phyloP scores from a whole-genome alignment of 2,113 vertebrate species.

The Bubo scandiacus region DNA sequence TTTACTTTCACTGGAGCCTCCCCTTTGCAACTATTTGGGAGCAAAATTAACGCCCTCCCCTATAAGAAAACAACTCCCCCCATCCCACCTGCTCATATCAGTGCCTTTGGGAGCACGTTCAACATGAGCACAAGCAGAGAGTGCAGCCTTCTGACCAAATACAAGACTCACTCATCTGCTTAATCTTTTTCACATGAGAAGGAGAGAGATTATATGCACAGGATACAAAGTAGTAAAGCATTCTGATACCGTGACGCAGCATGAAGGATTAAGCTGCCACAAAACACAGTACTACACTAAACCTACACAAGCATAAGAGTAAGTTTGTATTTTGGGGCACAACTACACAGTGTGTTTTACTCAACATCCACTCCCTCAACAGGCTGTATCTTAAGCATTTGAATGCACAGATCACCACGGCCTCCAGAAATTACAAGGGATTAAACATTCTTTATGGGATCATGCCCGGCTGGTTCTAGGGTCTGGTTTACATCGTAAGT shows the following conservation, averaged over 20 bases:
- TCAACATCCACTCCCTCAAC: not conserved
- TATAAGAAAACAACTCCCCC: accelerated
- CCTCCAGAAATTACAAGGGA: not conserved
- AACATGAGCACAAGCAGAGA: not conserved
- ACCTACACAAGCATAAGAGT: not conserved
- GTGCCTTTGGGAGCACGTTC: not conserved
- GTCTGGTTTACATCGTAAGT: not conserved
- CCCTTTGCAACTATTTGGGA: not conserved
- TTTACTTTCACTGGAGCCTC: not conserved
- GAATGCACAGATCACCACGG: not conserved
- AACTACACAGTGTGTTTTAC: not conserved
- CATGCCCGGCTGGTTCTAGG: not conserved
- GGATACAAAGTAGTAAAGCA: not conserved
- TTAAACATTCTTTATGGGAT: constrained; percentile 48
- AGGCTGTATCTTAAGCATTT: not conserved
- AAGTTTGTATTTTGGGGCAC: not conserved
- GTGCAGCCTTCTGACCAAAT: not conserved
- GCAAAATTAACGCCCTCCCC: not conserved
- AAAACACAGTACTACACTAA: not conserved
- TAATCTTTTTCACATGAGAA: constrained; percentile 6
- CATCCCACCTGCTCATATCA: not conserved
- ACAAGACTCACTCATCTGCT: not conserved
- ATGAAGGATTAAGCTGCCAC: not conserved
- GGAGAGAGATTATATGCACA: not conserved
- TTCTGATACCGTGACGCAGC: not conserved